Conservation (phyloP, 2,888 invertebrate genomes). For the Apamea monoglypha region DNA sequence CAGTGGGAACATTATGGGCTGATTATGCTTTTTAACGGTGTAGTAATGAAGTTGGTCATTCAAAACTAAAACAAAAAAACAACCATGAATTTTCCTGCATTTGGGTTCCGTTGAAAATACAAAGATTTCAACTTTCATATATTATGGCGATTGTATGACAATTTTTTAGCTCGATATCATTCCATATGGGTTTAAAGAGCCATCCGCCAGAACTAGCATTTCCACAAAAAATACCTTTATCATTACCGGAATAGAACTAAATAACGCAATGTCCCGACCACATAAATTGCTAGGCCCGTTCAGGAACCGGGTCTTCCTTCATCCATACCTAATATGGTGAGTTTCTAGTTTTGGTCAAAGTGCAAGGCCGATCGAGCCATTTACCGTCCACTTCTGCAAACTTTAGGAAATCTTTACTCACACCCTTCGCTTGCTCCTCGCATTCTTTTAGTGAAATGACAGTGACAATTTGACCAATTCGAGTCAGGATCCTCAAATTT, state of each 20-base stretch:
- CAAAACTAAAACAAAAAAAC: neutral
- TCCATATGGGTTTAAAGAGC: neutral
- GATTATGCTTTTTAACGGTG: neutral
- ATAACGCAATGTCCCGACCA: conserved; percentile 20
- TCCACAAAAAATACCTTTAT: neutral
- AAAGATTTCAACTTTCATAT: neutral
- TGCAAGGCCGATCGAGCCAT: neutral
- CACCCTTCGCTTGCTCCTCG: too few relatives aligned
- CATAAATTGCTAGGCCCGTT: conserved; percentile 7
- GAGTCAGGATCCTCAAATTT: too few relatives aligned
- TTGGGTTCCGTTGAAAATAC: neutral
- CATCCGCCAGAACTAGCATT: neutral
- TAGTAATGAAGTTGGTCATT: neutral
- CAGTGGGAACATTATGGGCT: too few relatives aligned
- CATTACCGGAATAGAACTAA: neutral
- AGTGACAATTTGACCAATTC: too few relatives aligned
- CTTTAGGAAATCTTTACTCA: too few relatives aligned
- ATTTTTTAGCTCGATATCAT: neutral
- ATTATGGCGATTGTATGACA: neutral
- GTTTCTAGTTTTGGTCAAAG: neutral
- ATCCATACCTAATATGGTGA: neutral
- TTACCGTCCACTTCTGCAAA: neutral
- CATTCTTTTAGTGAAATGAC: too few relatives aligned
- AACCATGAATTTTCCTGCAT: neutral
- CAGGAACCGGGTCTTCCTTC: conserved; percentile 25